phyloP scores from a whole-genome alignment of 35 echinoderm and acorn worm genomes.

The Ptychodera flava region DNA sequence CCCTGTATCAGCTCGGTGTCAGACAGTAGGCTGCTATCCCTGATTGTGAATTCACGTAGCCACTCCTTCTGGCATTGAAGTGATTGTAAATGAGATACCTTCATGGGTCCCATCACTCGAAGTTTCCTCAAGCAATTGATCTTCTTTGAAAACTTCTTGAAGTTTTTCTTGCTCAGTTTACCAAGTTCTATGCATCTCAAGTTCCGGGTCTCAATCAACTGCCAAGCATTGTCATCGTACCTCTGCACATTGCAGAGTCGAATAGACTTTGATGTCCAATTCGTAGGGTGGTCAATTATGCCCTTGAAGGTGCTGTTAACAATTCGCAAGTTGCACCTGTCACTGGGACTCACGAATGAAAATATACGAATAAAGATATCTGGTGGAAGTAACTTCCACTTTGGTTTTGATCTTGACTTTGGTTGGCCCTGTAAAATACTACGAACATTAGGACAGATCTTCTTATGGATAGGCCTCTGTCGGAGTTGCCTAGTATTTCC shows the following conservation, averaged over 20 bases:
- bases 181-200: not conserved
- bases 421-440: no score
- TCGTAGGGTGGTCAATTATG: not conserved
- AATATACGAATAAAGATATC: not conserved
- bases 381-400: not conserved
- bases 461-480: no score
- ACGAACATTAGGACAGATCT: no score
- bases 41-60: not conserved
- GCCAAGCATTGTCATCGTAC: not conserved
- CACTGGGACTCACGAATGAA: not conserved
- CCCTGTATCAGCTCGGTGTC: not conserved
- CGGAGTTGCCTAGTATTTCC: no score
- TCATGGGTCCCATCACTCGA: not conserved
- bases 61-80: not conserved
- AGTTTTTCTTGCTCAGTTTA: not conserved
- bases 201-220: not conserved
- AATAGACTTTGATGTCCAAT: not conserved
- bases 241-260: not conserved
- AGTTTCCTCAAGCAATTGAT: not conserved
- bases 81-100: not conserved
- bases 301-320: not conserved
- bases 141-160: not conserved
- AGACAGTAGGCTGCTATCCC: not conserved
- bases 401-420: not conserved
- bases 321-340: not conserved